Base-by-base conservation (phyloP, 2,113 vertebrate genomes). In the Petrocephalus microphthalmus region DNA sequence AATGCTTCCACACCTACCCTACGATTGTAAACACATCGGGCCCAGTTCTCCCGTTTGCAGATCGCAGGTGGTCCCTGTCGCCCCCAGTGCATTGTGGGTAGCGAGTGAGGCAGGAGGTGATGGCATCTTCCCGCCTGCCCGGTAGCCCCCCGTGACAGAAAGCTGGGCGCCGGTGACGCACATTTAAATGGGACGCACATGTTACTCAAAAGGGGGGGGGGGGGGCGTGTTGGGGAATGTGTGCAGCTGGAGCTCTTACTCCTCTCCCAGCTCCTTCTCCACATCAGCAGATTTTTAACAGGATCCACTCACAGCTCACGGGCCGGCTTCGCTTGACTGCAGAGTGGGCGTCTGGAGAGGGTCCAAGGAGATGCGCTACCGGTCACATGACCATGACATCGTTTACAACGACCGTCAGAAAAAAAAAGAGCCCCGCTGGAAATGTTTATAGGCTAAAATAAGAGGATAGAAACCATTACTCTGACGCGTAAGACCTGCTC, bases 111-210 rank as follows among this genome's bases (percentile, higher is more conserved):
- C 29, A 78, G 2, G 71, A 42, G 71, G 33, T 3, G 17, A 42
- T 19, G 60, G 71, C 15, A 10, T 78, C 71, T 15, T 4, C 71
- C 33, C 17, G 37, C 29, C 33, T 5, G 33, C 29, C 71, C 33
- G 15, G 33, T 78, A 52, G 42, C 49, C 82, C 82, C 82, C 22
- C 13, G 82, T 49, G 54, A 64, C 56, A 20, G 52, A 84, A 74
- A 33, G 83, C 71, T 54, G 25, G 54, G 85, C 85, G 84, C 83
- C n/a, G 25, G 88, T 90, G 90, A 92, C 19, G 25, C 87, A 87
- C 87, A 52, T 88, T 90, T 87, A 90, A 87, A 92, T 89, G 84
- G 88, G 91, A 92, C 87, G 89, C 88, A 89, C 90, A 88, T 91
- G 91, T 90, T 86, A 74, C 89, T 87, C 91, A 86, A 89, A 89